Conservation (phyloP, 2,113 vertebrate genomes). For the Oreochromis tanganicae region DNA sequence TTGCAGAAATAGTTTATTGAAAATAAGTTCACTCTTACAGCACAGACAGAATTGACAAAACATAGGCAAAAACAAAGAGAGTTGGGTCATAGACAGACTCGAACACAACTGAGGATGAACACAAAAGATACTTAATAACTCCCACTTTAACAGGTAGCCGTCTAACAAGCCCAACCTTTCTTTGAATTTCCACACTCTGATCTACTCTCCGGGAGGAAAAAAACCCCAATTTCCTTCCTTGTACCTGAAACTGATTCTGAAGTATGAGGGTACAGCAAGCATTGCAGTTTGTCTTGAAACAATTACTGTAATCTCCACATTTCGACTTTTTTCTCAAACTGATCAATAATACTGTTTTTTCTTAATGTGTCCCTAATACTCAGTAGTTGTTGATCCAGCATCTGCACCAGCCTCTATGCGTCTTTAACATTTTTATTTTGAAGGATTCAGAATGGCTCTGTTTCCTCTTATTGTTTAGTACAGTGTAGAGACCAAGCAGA, state of each 20-base stretch:
- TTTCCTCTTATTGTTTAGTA: neutral
- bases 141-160: neutral
- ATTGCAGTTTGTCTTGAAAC: neutral
- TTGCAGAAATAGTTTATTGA: neutral
- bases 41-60: neutral
- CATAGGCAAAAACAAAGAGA: neutral
- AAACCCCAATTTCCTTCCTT: neutral
- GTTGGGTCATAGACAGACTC: neutral
- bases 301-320: neutral
- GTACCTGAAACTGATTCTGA: neutral
- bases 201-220: accelerated
- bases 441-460: neutral
- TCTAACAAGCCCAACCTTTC: neutral
- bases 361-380: neutral
- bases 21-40: neutral
- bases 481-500: neutral
- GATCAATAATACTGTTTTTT: neutral
- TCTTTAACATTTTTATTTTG: accelerated
- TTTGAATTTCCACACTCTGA: neutral
- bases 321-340: accelerated
- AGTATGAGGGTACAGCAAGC: neutral
- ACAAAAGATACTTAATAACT: neutral
- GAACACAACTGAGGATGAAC: too few species aligned
- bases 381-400: accelerated
- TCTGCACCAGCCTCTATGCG: neutral